Conservation (phyloP, 30 jellyfish, hydroid and myxozoan genomes). For the Cassiopea andromeda region DNA sequence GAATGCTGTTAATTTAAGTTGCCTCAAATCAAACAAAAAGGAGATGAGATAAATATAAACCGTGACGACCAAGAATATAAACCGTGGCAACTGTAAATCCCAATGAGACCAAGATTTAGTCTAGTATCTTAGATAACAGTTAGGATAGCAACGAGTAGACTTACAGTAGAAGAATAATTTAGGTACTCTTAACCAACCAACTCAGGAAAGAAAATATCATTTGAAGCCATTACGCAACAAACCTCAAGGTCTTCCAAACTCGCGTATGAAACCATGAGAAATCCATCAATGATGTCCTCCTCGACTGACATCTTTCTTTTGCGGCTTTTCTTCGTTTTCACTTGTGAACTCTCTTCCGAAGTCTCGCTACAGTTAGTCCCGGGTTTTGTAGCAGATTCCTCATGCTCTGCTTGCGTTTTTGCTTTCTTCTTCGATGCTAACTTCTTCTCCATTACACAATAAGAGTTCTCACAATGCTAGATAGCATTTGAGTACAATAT, state of each 20-base stretch:
- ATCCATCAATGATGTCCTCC: constrained; percentile 80
- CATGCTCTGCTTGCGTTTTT: constrained; percentile 36
- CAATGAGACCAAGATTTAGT: too few species aligned
- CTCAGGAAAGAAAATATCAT: neutral
- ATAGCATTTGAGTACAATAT: too few species aligned
- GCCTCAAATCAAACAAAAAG: too few species aligned
- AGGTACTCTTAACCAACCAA: too few species aligned
- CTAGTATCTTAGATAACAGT: too few species aligned
- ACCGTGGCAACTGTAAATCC: too few species aligned
- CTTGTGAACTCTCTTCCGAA: constrained; percentile 34
- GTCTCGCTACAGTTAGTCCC: constrained; percentile 47
- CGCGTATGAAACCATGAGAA: constrained; percentile 73
- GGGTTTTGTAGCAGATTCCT: constrained; percentile 47
- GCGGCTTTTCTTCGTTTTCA: constrained; percentile 64
- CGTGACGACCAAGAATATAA: too few species aligned
- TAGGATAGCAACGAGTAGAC: too few species aligned
- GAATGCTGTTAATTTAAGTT: too few species aligned
- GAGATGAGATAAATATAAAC: too few species aligned
- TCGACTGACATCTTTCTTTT: constrained; percentile 60
- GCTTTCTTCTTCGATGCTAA: constrained; percentile 54
- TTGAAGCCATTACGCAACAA: neutral
- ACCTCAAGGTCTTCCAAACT: constrained; percentile 78
- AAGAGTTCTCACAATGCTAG: too few species aligned
- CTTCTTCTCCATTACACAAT: constrained; percentile 72
- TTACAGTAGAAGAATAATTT: too few species aligned